Percentiles rank a stretch among this genome's conserved stretches.
Evolutionary conservation across 2,113 vertebrate species (phyloP).

Genomic region (Hippocampus mohnikei): DNA sequence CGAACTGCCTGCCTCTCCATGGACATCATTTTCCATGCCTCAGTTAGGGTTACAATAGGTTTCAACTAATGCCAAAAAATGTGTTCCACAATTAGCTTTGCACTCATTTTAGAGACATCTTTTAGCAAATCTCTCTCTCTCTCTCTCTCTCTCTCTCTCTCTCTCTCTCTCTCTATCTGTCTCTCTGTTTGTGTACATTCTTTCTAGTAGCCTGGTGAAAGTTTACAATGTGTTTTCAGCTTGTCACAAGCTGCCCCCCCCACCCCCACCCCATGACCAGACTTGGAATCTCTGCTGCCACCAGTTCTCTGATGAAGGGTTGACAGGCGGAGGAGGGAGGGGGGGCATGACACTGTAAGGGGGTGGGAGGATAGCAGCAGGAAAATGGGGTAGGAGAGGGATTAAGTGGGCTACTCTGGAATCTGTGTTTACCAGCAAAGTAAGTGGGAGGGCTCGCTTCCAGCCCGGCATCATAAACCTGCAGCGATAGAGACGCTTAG

Average conservation of each 20-base stretch:
- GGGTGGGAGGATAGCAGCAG: slow-evolving; percentile 40
- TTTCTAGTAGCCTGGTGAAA: not conserved
- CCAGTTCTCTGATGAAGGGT: slow-evolving; percentile 25
- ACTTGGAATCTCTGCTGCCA: slow-evolving; percentile 19
- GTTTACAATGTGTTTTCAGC: slow-evolving; percentile 23
- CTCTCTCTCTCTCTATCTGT: too few species aligned
- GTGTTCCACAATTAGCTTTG: not conserved
- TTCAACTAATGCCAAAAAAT: not conserved
- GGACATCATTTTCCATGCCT: too few species aligned
- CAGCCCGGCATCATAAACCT: slow-evolving; percentile 53
- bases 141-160: too few species aligned
- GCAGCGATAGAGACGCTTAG: slow-evolving; percentile 43
- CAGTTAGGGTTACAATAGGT: too few species aligned
- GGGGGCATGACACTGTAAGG: not conserved
- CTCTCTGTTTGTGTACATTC: not conserved
- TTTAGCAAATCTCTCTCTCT: not conserved
- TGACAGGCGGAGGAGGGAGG: slow-evolving; percentile 11
- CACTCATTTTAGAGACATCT: not conserved
- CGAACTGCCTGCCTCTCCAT: too few species aligned
- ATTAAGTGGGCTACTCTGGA: slow-evolving; percentile 41
- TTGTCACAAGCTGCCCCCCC: not conserved
- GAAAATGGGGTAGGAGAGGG: slow-evolving; percentile 19
- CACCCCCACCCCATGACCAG: not conserved
- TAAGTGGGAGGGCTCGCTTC: slow-evolving; percentile 53
- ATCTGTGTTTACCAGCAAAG: slow-evolving; percentile 56